Evolutionary conservation across 2,888 invertebrate species (phyloP).

Genomic region (Drosophila putrida): DNA sequence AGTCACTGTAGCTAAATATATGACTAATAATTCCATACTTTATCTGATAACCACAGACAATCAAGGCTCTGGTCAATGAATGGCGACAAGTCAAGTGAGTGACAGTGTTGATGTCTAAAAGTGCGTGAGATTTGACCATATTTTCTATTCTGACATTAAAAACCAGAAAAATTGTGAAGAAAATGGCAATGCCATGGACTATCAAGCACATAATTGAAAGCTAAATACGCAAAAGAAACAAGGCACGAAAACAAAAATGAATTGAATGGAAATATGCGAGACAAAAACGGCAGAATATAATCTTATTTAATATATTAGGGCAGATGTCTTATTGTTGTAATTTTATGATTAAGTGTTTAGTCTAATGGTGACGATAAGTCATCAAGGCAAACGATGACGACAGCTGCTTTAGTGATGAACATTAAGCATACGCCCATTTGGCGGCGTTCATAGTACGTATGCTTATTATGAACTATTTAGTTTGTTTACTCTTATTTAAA

Average conservation of each 20-base stretch:
- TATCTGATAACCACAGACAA: no score
- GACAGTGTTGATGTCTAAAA: not conserved
- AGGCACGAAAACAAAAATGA: not conserved
- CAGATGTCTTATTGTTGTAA: slow-evolving; percentile 31
- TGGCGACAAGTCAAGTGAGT: not conserved
- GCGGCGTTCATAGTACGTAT: not conserved
- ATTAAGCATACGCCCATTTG: slow-evolving; percentile 15
- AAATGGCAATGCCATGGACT: not conserved
- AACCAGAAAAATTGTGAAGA: not conserved
- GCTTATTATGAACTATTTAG: not conserved
- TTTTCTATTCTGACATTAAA: not conserved
- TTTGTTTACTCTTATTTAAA: not conserved
- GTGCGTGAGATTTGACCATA: not conserved
- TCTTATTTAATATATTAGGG: not conserved
- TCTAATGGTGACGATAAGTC: slow-evolving; percentile 2
- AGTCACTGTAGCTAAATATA: no score
- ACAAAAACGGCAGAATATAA: not conserved
- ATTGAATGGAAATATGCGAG: not conserved
- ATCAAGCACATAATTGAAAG: not conserved
- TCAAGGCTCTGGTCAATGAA: not conserved
- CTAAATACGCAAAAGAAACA: not conserved
- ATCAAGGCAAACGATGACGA: not conserved
- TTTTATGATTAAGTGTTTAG: slow-evolving; percentile 32
- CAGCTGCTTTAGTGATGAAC: not conserved
- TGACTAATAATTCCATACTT: no score